phyloP scores from a whole-genome alignment of 35 echinoderm and acorn worm genomes.

The Hemicentrotus pulcherrimus region DNA sequence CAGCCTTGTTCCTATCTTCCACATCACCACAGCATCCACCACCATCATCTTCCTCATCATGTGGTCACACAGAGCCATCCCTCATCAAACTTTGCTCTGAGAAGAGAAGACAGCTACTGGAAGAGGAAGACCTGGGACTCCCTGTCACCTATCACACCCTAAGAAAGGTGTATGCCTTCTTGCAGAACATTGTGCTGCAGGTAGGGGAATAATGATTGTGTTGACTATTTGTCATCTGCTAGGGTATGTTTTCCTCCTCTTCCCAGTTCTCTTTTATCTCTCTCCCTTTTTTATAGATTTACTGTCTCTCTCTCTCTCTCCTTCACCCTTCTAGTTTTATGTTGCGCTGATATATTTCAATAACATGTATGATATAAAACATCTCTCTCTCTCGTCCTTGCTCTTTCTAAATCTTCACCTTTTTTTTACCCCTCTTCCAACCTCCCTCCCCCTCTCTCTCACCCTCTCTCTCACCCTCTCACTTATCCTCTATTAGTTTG shows the following conservation, averaged over 20 bases:
- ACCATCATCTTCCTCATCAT: not conserved
- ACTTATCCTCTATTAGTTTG: not conserved
- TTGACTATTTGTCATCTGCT: no score
- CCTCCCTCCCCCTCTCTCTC: not conserved
- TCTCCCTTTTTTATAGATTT: not conserved
- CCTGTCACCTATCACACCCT: not conserved
- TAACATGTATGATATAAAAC: no score
- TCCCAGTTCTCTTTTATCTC: not conserved
- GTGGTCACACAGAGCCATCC: not conserved
- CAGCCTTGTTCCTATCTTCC: conserved; percentile 30
- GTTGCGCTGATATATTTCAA: no score
- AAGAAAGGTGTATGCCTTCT: conserved; percentile 20
- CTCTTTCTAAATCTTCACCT: not conserved
- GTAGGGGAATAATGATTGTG: not conserved
- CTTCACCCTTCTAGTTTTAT: not conserved
- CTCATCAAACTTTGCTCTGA: not conserved
- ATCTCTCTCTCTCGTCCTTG: no score
- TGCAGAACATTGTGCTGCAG: conserved; percentile 26
- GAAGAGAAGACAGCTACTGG: conserved; percentile 7
- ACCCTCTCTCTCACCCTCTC: not conserved
- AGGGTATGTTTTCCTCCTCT: no score
- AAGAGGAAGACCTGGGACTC: conserved; percentile 19
- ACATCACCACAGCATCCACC: not conserved
- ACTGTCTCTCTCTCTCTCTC: not conserved
- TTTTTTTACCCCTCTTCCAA: not conserved